Conservation (phyloP, 2,113 vertebrate species). For the Tricholaema leucomelas region DNA sequence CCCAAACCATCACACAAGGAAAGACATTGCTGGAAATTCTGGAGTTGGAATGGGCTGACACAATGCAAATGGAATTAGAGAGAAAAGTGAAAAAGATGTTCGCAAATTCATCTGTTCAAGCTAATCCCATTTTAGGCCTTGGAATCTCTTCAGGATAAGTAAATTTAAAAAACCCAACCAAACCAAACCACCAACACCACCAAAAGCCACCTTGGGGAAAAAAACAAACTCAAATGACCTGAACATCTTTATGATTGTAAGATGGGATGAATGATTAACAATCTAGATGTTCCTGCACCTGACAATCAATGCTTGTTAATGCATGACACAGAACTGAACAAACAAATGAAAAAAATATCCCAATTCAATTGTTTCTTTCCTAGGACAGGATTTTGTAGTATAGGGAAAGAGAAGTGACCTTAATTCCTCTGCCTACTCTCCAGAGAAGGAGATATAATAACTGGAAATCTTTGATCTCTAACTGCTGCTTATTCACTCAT, state of each 20-base stretch:
- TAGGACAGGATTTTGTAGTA: background rate
- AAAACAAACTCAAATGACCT: background rate
- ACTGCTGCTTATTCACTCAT: background rate
- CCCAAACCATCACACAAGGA: too few species aligned
- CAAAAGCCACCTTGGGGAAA: too few species aligned
- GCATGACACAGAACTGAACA: background rate
- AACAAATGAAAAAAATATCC: background rate
- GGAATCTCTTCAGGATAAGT: background rate
- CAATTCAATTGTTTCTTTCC: background rate
- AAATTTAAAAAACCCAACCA: background rate
- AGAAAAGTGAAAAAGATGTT: background rate
- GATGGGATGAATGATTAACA: background rate
- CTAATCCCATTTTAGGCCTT: background rate
- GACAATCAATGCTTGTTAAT: background rate
- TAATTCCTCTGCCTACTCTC: background rate
- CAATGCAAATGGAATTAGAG: background rate
- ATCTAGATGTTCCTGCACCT: background rate
- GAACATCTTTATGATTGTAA: background rate
- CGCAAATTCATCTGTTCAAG: background rate
- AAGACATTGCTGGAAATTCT: background rate
- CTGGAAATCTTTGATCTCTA: background rate
- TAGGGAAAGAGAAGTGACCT: background rate
- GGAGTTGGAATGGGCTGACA: background rate
- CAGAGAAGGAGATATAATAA: background rate
- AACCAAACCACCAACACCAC: background rate